These are phyloP conservation scores for Nemapogon koenigi DNA, from an alignment of 2,888 invertebrate genomes.

Conservation along the genomic window DNA sequence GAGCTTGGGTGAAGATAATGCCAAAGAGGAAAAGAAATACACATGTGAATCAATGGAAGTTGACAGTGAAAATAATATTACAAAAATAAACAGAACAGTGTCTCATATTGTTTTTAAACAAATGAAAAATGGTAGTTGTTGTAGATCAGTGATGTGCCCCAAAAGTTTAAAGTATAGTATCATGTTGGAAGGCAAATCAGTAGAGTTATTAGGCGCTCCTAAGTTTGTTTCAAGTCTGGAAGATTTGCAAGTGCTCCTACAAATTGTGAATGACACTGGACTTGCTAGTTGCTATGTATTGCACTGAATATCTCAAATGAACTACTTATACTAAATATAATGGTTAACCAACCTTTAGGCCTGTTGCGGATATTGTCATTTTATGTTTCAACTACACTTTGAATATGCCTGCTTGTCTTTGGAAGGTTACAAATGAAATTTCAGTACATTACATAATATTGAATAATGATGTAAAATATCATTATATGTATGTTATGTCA, in stretches of 20 bases:
- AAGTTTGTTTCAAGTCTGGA: constrained; percentile 48
- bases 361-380: too few relatives aligned
- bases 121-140: constrained; percentile 34
- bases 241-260: constrained; percentile 52
- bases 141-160: constrained; percentile 45
- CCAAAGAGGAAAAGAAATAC: too few relatives aligned
- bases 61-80: constrained; percentile 15
- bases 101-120: constrained; percentile 51
- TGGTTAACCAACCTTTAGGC: too few relatives aligned
- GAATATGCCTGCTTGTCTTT: too few relatives aligned
- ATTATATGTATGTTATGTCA: too few relatives aligned
- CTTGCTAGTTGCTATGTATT: constrained; percentile 46
- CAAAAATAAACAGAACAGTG: constrained; percentile 22
- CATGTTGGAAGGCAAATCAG: constrained; percentile 42
- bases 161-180: constrained; percentile 50
- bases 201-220: constrained; percentile 56
- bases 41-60: constrained; percentile 12
- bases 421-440: too few relatives aligned
- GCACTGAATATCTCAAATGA: constrained; percentile 27
- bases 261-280: constrained; percentile 56
- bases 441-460: too few relatives aligned
- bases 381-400: too few relatives aligned
- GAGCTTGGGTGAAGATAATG: too few relatives aligned
- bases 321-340: too few relatives aligned
- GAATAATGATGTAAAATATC: too few relatives aligned